Base-by-base conservation (phyloP, 2,797 vertebrate genomes). In the Ceryle rudis region DNA sequence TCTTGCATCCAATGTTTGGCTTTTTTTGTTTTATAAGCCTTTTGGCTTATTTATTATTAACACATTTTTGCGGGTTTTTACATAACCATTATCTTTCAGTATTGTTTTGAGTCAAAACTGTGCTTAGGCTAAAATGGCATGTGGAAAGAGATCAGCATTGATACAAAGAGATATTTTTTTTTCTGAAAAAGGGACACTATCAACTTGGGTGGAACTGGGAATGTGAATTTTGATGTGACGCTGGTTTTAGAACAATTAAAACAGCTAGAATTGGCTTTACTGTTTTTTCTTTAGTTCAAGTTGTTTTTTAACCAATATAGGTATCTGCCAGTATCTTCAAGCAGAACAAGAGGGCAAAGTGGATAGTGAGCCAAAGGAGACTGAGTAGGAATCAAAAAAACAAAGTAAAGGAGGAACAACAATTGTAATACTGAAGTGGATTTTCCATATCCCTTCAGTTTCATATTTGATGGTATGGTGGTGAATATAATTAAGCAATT, bases 11-110 rank as follows among this genome's bases (percentile, higher is more conserved):
- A 58, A 49, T 39, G 70, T 88, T 94, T 94, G 70, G 65, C 66
- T 35, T 95, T 93, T 54, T 55, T 55, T 80, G 55, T 77, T 96
- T 91, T 82, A 62, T 93, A 81, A 74, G 66, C 29, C 54, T 91
- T 94, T 95, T 96, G 97, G 94, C 93, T 92, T 92, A 88, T 96
- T 96, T 96, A 95, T 94, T 96, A 95, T 92, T 94, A 93, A 67
- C 92, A 84, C 72, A 89, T 93, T 97, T 94, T 95, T 96, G 95
- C 4, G 70, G 75, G 66, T 82, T 96, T 97, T 97, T 96, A 87
- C 26, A 29, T 94, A 96, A 93, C 93, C 1, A 4, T 90, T 84
- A 88, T 92, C 54, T 29, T 95, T 90, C 89, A 57, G 72, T 47
- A 20, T 80, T 81, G n/a, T 62, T 93, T 67, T 46, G 86, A 89